A percentile compares a stretch with the other conserved stretches of the same genome.
Conservation (phyloP, 2,888 invertebrate genomes). For the Sinelater perroti region DNA sequence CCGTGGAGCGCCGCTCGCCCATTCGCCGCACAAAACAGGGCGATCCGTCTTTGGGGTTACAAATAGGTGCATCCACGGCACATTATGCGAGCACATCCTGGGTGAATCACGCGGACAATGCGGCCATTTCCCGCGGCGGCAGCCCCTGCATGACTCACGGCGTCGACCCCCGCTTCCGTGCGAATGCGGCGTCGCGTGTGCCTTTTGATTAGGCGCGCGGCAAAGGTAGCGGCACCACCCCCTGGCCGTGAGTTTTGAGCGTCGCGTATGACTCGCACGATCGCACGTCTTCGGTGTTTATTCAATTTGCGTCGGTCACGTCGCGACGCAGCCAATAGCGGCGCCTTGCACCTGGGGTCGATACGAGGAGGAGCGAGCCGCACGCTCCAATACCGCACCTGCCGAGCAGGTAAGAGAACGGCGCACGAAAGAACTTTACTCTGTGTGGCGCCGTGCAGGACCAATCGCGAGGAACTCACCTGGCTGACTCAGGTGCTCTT, state of each 20-base stretch:
- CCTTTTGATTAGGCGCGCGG: conserved; percentile 34
- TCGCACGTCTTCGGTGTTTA: conserved; percentile 31
- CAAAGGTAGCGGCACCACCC: conserved; percentile 36
- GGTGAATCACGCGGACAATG: conserved; percentile 58
- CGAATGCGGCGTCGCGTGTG: conserved; percentile 45
- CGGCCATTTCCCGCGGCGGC: conserved; percentile 52
- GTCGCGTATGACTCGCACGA: conserved; percentile 12
- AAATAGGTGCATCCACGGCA: conserved; percentile 57
- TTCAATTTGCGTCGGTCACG: conserved; percentile 48
- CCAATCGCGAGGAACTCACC: conserved; percentile 40
- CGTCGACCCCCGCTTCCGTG: conserved; percentile 42
- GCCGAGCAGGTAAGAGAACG: conserved; percentile 53
- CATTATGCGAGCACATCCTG: conserved; percentile 58
- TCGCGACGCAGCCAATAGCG: conserved; percentile 52
- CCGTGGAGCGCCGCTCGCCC: conserved; percentile 39
- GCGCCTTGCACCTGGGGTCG: conserved; percentile 57
- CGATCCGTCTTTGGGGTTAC: conserved; percentile 49
- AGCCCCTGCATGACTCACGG: conserved; percentile 43
- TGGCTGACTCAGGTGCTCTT: conserved; percentile 44
- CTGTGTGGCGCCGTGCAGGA: conserved; percentile 37
- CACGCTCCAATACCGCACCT: conserved; percentile 55
- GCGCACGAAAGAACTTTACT: conserved; percentile 50
- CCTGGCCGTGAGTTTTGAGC: conserved; percentile 32
- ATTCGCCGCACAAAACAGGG: conserved; percentile 47
- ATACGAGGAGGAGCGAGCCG: conserved; percentile 56